Percentiles rank a stretch among this genome's conserved stretches.
phyloP scores from a whole-genome alignment of 1,140 invertebrate genomes.

The Epicauta chinensis region DNA sequence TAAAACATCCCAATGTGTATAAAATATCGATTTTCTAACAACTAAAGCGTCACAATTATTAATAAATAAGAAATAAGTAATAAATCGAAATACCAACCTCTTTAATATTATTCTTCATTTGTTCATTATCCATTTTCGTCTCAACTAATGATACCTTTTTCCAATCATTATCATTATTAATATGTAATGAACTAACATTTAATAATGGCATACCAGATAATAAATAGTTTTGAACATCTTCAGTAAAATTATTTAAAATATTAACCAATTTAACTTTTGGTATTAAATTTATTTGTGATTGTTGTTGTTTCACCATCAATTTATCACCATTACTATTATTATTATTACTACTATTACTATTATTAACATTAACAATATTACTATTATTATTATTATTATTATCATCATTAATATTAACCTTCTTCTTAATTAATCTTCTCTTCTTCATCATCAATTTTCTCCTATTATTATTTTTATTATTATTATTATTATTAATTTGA shows the following conservation, averaged over 20 bases:
- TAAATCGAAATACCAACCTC: no score
- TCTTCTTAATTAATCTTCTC: conserved; percentile 6
- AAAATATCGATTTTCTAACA: no score
- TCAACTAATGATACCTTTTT: not conserved
- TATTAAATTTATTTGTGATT: no score
- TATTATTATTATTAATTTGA: no score
- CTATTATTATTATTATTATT: not conserved
- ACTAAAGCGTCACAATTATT: no score
- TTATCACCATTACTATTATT: not conserved
- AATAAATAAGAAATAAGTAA: no score
- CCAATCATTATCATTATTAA: not conserved
- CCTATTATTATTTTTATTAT: no score
- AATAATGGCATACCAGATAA: conserved; percentile 20
- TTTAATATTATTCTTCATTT: no score
- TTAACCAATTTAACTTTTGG: conserved; percentile 21
- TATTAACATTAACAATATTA: not conserved
- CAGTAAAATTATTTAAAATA: conserved; percentile 21
- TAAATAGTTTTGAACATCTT: conserved; percentile 19
- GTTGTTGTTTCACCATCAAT: no score
- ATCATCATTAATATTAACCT: not conserved
- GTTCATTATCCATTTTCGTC: no score
- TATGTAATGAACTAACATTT: conserved; percentile 20
- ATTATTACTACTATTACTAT: not conserved
- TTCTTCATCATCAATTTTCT: conserved; percentile 2
- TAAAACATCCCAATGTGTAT: no score